Percentiles rank a stretch among this genome's conserved stretches.
Conservation (phyloP, 37 sponge, comb jelly and placozoan genomes). For the Mnemiopsis leidyi region DNA sequence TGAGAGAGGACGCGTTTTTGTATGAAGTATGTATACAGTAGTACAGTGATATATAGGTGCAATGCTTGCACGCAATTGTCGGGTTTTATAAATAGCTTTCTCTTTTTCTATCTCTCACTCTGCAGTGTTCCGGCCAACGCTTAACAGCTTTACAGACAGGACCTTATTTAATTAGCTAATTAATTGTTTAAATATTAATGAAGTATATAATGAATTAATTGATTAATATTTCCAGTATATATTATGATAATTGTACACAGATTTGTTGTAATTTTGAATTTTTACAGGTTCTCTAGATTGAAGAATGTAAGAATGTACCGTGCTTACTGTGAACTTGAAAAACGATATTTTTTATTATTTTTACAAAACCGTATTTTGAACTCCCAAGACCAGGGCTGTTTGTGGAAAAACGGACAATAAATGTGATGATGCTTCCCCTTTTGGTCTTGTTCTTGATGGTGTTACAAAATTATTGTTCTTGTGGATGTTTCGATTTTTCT, state of each 20-base stretch:
- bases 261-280: background rate
- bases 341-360: background rate
- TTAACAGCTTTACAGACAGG: constrained; percentile 41
- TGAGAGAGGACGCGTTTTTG: background rate
- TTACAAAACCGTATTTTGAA: background rate
- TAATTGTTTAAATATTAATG: constrained; percentile 6
- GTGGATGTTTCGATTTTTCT: too few species aligned
- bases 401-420: background rate
- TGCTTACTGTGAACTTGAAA: background rate
- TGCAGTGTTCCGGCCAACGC: background rate
- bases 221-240: background rate
- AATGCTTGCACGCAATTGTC: background rate
- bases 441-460: too few species aligned
- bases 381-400: background rate
- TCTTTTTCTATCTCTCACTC: background rate
- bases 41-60: background rate
- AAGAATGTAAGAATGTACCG: background rate
- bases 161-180: constrained; percentile 30
- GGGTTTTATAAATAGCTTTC: background rate
- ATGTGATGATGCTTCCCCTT: too few species aligned
- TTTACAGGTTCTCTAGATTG: background rate
- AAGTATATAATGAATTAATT: background rate
- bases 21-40: background rate
- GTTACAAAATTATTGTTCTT: too few species aligned
- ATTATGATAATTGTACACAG: background rate